These are phyloP conservation scores for Pandion haliaetus DNA, from an alignment of 2,113 vertebrate genomes.

Conservation along the genomic window DNA sequence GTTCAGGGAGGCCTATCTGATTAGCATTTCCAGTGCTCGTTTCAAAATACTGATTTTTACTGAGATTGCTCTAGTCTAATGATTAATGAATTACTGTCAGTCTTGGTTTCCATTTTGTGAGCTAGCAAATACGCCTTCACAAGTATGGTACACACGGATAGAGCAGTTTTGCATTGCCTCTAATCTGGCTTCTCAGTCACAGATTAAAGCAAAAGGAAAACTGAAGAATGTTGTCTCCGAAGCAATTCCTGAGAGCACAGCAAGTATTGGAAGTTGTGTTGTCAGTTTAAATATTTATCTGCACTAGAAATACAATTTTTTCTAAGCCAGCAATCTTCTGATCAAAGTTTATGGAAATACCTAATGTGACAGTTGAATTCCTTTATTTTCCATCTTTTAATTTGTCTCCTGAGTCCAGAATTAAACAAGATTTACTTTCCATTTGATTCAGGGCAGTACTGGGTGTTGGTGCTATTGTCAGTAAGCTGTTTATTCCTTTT, in stretches of 20 bases:
- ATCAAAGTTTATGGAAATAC: not conserved
- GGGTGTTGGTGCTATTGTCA: not conserved
- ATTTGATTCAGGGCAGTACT: not conserved
- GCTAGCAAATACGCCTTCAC: not conserved
- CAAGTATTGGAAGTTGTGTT: not conserved
- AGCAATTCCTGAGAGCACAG: not conserved
- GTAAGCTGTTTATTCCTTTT: not conserved
- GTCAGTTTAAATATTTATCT: not conserved
- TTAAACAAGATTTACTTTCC: not conserved
- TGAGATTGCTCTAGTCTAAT: not conserved
- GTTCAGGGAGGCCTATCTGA: not conserved
- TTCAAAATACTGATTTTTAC: not conserved
- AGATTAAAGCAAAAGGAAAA: not conserved
- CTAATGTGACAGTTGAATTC: not conserved
- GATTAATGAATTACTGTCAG: not conserved
- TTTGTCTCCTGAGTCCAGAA: not conserved
- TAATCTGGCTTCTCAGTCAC: not conserved
- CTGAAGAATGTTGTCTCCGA: not conserved
- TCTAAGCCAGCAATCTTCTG: not conserved
- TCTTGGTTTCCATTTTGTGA: not conserved
- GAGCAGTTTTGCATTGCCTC: not conserved
- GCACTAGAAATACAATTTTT: not conserved
- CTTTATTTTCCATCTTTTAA: not conserved
- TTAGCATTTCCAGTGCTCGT: not conserved
- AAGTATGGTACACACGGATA: not conserved